These are phyloP conservation scores for Stegostoma tigrinum DNA, from an alignment of 2,113 vertebrate species.

Conservation along the genomic window DNA sequence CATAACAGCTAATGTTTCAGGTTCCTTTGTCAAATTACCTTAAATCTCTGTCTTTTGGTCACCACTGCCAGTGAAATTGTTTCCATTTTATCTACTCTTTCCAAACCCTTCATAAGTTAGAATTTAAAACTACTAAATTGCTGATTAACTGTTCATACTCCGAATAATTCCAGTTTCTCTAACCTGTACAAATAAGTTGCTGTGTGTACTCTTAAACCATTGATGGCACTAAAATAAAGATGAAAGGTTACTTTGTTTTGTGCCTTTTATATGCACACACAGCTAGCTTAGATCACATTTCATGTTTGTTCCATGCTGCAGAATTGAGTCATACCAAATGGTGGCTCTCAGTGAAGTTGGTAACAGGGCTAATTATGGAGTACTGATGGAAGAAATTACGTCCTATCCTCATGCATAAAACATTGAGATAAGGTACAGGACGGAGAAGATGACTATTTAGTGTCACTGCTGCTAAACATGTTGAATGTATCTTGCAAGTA, in stretches of 20 bases:
- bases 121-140: background rate
- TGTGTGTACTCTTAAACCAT: background rate
- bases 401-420: slow-evolving; percentile 83
- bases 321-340: slow-evolving; percentile 45
- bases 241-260: slow-evolving; percentile 1
- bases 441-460: slow-evolving; percentile 44
- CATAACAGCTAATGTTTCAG: background rate
- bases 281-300: slow-evolving; percentile 37
- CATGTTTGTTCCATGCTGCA: background rate
- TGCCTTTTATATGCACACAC: background rate
- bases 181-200: background rate
- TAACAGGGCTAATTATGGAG: slow-evolving; percentile 39
- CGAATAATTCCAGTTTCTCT: background rate
- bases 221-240: background rate
- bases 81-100: background rate
- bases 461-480: slow-evolving; percentile 41
- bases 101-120: background rate
- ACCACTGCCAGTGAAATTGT: background rate
- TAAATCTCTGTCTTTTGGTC: background rate
- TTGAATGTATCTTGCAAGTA: background rate
- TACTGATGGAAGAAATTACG: slow-evolving; percentile 61
- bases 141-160: background rate
- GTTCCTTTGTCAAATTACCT: background rate
- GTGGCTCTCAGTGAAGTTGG: slow-evolving; percentile 41
- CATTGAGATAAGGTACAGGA: slow-evolving; percentile 55